Evolutionary conservation across 2,113 vertebrate genomes (phyloP).

Genomic region (Synchiropus splendidus): DNA sequence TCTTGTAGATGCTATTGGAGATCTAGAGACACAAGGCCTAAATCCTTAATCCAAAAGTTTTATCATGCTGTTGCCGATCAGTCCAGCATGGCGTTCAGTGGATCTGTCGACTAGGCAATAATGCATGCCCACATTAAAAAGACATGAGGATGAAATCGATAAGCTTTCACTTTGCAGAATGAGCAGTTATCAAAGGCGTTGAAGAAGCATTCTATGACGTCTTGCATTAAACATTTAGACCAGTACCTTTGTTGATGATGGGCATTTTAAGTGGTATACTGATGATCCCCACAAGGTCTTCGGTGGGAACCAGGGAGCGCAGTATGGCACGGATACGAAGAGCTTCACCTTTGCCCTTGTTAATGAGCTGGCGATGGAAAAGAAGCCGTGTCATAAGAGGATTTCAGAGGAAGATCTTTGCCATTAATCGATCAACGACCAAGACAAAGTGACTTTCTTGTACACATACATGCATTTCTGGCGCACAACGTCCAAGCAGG

Average conservation of each 20-base stretch:
- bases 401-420: neutral
- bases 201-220: too few relatives aligned
- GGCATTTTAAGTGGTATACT: constrained; percentile 92
- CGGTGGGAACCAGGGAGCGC: constrained; percentile 91
- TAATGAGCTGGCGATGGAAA: constrained; percentile 77
- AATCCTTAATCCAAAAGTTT: constrained; percentile 29
- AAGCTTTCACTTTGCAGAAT: constrained; percentile 8
- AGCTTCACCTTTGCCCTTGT: constrained; percentile 97
- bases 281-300: constrained; percentile 96
- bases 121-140: too few relatives aligned
- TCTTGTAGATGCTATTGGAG: too few relatives aligned
- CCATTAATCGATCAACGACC: too few relatives aligned
- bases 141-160: constrained; percentile 43
- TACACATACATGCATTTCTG: constrained; percentile 86
- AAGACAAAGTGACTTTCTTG: neutral
- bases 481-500: constrained; percentile 92
- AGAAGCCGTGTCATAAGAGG: neutral
- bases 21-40: too few relatives aligned
- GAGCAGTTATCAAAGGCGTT: too few relatives aligned
- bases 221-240: too few relatives aligned
- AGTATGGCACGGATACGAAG: constrained; percentile 93
- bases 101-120: too few relatives aligned
- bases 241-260: constrained; percentile 85
- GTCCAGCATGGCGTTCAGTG: constrained; percentile 38
- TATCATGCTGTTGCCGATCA: constrained; percentile 40